A percentile compares a stretch with the other conserved stretches of the same genome.
These are phyloP conservation scores for Samia ricini DNA, from an alignment of 1,140 invertebrate genomes.

Conservation along the genomic window DNA sequence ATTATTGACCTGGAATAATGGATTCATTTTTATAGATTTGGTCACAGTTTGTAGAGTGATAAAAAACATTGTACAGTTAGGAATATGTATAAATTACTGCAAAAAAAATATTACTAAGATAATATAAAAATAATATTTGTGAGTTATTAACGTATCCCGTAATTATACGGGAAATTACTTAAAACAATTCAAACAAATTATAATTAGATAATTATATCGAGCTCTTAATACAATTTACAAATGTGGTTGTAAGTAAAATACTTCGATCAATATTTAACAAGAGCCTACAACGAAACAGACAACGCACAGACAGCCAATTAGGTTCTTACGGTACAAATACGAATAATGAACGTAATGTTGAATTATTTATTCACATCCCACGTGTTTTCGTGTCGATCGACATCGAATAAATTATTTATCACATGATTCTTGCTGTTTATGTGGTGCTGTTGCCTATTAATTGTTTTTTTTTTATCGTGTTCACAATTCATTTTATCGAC, in stretches of 20 bases:
- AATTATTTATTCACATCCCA: slow-evolving; percentile 6
- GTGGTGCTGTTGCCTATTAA: neutral
- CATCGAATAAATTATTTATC: slow-evolving; percentile 4
- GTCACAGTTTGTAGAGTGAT: too few relatives aligned
- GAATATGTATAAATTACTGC: too few relatives aligned
- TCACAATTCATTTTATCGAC: too few relatives aligned
- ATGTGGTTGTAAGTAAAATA: neutral
- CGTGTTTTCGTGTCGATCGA: slow-evolving; percentile 5
- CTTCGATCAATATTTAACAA: slow-evolving; percentile 12
- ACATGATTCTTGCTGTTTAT: slow-evolving; percentile 5
- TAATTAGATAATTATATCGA: neutral
- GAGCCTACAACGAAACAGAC: slow-evolving; percentile 8
- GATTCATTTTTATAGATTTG: too few relatives aligned
- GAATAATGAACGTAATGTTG: slow-evolving; percentile 7
- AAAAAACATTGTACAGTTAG: too few relatives aligned
- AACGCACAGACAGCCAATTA: slow-evolving; percentile 17
- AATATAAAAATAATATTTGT: too few relatives aligned
- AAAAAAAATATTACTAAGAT: too few relatives aligned
- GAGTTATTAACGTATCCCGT: too few relatives aligned
- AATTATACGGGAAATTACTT: too few relatives aligned
- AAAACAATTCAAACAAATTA: too few relatives aligned
- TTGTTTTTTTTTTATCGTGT: too few relatives aligned
- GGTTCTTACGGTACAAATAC: neutral
- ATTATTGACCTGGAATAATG: too few relatives aligned
- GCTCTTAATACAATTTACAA: neutral